These are phyloP conservation scores for Caenorhabditis doughertyi DNA, from an alignment of 2,888 invertebrate genomes.

Conservation along the genomic window DNA sequence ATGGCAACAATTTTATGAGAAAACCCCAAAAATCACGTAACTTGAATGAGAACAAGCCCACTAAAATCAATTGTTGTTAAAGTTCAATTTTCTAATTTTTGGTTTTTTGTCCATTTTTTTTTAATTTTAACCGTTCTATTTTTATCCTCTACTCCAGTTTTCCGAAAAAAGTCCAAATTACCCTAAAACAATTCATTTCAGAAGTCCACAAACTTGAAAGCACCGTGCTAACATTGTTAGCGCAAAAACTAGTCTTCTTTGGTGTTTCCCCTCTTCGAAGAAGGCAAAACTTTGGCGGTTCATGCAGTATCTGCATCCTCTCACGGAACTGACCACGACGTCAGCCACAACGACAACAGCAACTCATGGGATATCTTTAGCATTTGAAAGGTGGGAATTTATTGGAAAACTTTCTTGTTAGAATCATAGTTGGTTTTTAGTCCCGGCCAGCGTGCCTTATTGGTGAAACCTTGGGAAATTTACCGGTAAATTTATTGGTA, in stretches of 20 bases:
- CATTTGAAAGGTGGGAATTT: conserved; percentile 2
- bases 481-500: too few species aligned
- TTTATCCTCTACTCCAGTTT: background rate
- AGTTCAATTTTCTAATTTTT: too few species aligned
- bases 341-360: conserved; percentile 17
- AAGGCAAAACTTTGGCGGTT: background rate
- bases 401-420: background rate
- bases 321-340: conserved; percentile 4
- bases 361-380: background rate
- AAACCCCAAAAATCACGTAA: conserved; percentile 35
- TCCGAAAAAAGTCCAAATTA: background rate
- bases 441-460: too few species aligned
- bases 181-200: conserved; percentile 8
- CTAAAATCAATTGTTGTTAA: background rate
- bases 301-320: conserved; percentile 27
- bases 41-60: background rate
- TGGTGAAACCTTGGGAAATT: too few species aligned
- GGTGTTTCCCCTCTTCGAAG: conserved; percentile 10
- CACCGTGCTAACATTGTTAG: conserved; percentile 11
- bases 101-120: background rate
- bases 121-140: background rate
- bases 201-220: conserved; percentile 2
- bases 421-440: too few species aligned
- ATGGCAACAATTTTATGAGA: conserved; percentile 22
- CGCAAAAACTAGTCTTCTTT: background rate